Conservation (phyloP, 2,888 invertebrate species). For the Perithous albicinctus region DNA sequence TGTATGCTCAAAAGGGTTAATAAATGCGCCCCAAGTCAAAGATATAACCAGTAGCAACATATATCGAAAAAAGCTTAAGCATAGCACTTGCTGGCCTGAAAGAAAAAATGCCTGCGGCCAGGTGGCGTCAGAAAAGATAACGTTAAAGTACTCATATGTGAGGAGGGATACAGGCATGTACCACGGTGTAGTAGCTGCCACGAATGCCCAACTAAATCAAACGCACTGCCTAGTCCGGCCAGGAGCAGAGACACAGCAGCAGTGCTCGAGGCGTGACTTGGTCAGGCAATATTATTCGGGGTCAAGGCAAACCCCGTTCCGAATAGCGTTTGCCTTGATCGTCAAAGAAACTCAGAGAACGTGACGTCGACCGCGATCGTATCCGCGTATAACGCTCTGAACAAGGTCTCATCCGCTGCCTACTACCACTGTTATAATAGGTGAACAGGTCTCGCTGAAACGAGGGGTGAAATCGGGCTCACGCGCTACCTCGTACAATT, state of each 20-base stretch:
- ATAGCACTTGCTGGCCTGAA: too few relatives aligned
- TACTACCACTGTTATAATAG: background rate
- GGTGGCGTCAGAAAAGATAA: background rate
- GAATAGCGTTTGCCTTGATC: conserved; percentile 49
- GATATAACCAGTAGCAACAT: too few relatives aligned
- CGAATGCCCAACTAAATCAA: conserved; percentile 66
- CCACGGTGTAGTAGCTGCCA: conserved; percentile 55
- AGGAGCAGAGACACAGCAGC: conserved; percentile 16
- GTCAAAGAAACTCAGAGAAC: conserved; percentile 45
- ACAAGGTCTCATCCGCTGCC: conserved; percentile 18
- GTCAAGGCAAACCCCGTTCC: conserved; percentile 55
- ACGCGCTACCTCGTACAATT: conserved; percentile 14
- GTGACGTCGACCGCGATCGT: conserved; percentile 51
- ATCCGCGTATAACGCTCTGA: conserved; percentile 19
- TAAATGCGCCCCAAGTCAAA: too few relatives aligned
- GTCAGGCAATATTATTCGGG: conserved; percentile 56
- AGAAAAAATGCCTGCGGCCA: too few relatives aligned
- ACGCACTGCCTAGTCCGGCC: conserved; percentile 53
- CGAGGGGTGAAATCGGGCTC: conserved; percentile 3
- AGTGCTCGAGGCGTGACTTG: conserved; percentile 50
- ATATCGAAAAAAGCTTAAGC: too few relatives aligned
- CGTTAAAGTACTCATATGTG: conserved; percentile 9
- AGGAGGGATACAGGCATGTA: conserved; percentile 5
- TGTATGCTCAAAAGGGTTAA: too few relatives aligned
- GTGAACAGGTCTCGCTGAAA: background rate